Conservation (phyloP, 2,888 invertebrate genomes). For the Polydrusus tereticollis region DNA sequence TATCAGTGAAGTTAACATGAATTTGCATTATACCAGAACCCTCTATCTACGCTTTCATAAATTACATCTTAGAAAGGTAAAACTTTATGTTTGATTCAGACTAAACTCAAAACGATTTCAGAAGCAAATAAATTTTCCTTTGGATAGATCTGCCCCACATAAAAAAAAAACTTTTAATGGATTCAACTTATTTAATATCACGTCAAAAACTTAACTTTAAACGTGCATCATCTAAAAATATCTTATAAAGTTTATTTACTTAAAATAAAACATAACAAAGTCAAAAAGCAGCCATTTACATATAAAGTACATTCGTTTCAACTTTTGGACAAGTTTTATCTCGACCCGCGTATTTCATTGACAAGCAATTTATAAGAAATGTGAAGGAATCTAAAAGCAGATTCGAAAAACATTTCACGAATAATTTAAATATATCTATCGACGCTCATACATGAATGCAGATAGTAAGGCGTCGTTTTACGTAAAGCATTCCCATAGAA, state of each 20-base stretch:
- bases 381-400: slow-evolving; percentile 27
- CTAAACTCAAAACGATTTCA: too few species aligned
- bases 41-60: too few species aligned
- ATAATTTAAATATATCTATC: slow-evolving; percentile 47
- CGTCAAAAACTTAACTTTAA: background rate
- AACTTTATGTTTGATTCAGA: too few species aligned
- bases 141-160: too few species aligned
- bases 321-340: slow-evolving; percentile 46
- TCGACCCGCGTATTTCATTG: slow-evolving; percentile 44
- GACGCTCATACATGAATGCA: slow-evolving; percentile 32
- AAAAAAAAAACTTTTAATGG: background rate
- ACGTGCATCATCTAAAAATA: background rate
- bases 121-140: too few species aligned
- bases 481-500: background rate
- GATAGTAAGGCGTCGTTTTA: slow-evolving; percentile 12
- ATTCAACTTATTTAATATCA: background rate
- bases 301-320: slow-evolving; percentile 44
- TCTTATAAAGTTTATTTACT: slow-evolving; percentile 9
- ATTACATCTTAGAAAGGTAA: too few species aligned
- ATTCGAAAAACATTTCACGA: slow-evolving; percentile 41
- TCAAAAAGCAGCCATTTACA: slow-evolving; percentile 27
- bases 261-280: slow-evolving; percentile 5
- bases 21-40: too few species aligned
- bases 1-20: too few species aligned
- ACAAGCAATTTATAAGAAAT: slow-evolving; percentile 44